Evolutionary conservation across 2,797 vertebrate species (phyloP).

Genomic region (Poeciliopsis presidionis): DNA sequence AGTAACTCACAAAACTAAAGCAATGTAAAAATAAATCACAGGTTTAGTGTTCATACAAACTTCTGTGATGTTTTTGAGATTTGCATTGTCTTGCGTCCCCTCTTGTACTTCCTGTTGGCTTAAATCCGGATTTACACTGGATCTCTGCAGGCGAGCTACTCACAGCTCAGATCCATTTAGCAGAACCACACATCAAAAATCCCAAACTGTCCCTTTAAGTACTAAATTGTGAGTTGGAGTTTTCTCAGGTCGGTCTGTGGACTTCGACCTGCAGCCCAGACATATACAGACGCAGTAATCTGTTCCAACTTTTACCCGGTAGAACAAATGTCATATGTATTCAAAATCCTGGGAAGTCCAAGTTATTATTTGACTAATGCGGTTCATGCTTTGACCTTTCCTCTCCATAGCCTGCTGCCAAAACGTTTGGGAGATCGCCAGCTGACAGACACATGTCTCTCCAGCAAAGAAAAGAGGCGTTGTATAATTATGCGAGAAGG

Average conservation of each 20-base stretch:
- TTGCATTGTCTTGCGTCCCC: not conserved
- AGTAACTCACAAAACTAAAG: not conserved
- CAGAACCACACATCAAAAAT: not conserved
- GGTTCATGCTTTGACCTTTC: conserved; percentile 4
- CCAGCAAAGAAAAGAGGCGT: conserved; percentile 91
- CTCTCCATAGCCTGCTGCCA: conserved; percentile 81
- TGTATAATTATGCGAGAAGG: conserved; percentile 94
- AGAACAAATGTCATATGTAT: not conserved
- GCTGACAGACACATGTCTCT: conserved; percentile 92
- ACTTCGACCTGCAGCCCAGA: not conserved
- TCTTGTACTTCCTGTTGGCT: not conserved
- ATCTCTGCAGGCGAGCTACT: not conserved
- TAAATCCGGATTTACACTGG: not conserved
- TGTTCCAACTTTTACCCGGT: not conserved
- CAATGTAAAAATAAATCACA: not conserved
- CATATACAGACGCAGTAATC: not conserved
- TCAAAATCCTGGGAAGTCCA: not conserved
- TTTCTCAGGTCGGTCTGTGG: not conserved
- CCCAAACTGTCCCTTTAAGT: not conserved
- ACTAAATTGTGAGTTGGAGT: not conserved
- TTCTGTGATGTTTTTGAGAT: not conserved
- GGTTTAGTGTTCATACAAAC: not conserved
- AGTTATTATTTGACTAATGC: not conserved
- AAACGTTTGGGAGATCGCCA: conserved; percentile 90
- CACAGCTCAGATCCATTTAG: not conserved